These are phyloP conservation scores for Anseranas semipalmata DNA, from an alignment of 2,113 vertebrate species.

Conservation along the genomic window DNA sequence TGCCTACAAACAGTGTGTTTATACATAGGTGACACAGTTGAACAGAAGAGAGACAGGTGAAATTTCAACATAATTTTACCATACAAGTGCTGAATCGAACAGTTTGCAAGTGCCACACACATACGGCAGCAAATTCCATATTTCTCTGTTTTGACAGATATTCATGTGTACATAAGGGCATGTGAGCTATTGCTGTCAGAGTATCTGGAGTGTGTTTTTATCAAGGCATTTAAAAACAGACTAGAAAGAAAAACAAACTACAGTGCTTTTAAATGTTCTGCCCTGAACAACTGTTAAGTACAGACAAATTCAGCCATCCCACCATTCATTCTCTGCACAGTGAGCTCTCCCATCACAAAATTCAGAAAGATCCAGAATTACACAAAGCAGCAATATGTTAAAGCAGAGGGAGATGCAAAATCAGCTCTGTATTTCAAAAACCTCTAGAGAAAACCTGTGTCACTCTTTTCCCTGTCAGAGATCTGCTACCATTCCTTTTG, in stretches of 20 bases:
- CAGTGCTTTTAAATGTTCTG: background rate
- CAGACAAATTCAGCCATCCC: background rate
- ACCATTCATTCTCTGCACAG: background rate
- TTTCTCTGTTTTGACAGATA: background rate
- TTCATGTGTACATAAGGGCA: background rate
- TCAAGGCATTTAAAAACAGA: background rate
- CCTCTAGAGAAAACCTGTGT: background rate
- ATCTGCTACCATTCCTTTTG: background rate
- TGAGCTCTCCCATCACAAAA: background rate
- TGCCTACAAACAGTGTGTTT: background rate
- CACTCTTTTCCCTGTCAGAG: background rate
- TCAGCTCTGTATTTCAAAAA: background rate
- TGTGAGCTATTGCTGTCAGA: background rate
- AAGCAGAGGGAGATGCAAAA: background rate
- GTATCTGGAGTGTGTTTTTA: background rate
- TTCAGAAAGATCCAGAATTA: background rate
- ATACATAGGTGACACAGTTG: background rate
- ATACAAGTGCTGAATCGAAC: background rate
- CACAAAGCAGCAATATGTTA: background rate
- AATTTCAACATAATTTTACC: background rate
- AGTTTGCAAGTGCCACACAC: background rate
- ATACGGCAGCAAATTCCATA: background rate
- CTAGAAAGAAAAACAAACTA: background rate
- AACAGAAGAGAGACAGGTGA: background rate
- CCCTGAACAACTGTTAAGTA: background rate